Percentiles rank a stretch among this genome's conserved stretches.
Evolutionary conservation across 64 coral and sea anemone species (phyloP).

Genomic region (Actinia equina): DNA sequence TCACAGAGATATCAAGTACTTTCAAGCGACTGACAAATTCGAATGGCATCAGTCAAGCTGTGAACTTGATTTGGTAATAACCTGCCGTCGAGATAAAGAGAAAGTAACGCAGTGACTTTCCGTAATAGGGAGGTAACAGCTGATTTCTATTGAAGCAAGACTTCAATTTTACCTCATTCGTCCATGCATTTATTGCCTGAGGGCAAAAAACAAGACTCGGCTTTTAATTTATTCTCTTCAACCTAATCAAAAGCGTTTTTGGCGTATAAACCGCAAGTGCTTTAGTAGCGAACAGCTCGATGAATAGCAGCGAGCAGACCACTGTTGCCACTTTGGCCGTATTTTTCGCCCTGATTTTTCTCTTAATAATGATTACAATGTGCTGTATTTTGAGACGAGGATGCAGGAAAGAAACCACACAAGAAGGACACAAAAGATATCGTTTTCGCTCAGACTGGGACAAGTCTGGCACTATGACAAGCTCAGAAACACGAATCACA

Average conservation of each 20-base stretch:
- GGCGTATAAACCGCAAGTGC: neutral
- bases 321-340: slow-evolving; percentile 64
- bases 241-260: neutral
- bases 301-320: slow-evolving; percentile 63
- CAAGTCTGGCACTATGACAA: slow-evolving; percentile 62
- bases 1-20: neutral
- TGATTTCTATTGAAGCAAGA: neutral
- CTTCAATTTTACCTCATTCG: neutral
- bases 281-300: neutral
- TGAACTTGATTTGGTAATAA: slow-evolving; percentile 10
- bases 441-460: slow-evolving; percentile 46
- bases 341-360: slow-evolving; percentile 59
- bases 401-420: slow-evolving; percentile 43
- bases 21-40: neutral
- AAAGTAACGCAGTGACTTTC: neutral
- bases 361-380: slow-evolving; percentile 66
- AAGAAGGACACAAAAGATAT: slow-evolving; percentile 30
- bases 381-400: slow-evolving; percentile 61
- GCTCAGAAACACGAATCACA: slow-evolving; percentile 58
- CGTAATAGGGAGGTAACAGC: neutral
- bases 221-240: neutral
- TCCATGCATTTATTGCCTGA: neutral
- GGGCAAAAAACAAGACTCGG: neutral
- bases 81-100: neutral
- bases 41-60: neutral